phyloP scores from a whole-genome alignment of 2,113 vertebrate species.

The Colinus virginianus region DNA sequence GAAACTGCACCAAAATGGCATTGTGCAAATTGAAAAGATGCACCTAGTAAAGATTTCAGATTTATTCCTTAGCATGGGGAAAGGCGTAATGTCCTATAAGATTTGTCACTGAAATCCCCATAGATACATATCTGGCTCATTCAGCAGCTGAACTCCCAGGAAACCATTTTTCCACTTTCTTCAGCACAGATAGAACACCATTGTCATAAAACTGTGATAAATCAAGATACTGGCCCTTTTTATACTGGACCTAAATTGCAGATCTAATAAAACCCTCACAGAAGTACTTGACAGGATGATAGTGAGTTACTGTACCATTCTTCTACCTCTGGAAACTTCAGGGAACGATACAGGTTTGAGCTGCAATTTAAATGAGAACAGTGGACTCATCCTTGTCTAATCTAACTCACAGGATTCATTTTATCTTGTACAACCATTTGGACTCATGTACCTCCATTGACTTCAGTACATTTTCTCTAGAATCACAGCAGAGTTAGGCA shows the following conservation, averaged over 20 bases:
- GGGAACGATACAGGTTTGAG: background rate
- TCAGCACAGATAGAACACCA: background rate
- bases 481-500: background rate
- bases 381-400: background rate
- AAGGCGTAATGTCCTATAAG: background rate
- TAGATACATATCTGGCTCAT: background rate
- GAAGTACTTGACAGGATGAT: background rate
- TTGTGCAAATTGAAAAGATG: background rate
- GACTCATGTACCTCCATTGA: background rate
- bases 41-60: background rate
- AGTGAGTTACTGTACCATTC: background rate
- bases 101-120: background rate
- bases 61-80: accelerated
- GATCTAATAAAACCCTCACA: background rate
- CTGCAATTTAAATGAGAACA: background rate
- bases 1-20: background rate
- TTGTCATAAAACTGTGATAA: slow-evolving; percentile 10
- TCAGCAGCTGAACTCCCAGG: background rate
- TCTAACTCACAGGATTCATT: background rate
- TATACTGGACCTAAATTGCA: background rate
- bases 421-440: background rate
- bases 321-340: background rate
- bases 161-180: background rate
- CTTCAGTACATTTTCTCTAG: background rate
- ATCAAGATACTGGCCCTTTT: background rate